phyloP scores from a whole-genome alignment of 53 echinoderm and acorn worm species.

The Echinarachnius parma region DNA sequence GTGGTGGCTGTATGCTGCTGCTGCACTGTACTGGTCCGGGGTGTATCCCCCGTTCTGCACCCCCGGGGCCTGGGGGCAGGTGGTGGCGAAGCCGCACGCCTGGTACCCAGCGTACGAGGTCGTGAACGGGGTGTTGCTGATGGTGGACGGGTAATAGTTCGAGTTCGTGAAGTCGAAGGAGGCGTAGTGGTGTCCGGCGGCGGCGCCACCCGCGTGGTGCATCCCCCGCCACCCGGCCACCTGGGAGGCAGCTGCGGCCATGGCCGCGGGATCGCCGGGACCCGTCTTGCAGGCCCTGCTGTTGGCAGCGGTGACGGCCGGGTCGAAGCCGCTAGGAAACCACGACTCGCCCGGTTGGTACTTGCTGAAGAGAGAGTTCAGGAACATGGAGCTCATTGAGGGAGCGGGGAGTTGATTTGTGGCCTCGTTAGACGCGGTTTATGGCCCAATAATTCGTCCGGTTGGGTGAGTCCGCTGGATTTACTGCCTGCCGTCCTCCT shows the following conservation, averaged over 20 bases:
- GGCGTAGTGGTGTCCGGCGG: conserved; percentile 46
- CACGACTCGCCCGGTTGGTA: conserved; percentile 99
- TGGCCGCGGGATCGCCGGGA: conserved; percentile 44
- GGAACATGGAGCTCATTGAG: conserved; percentile 99
- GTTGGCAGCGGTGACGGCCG: conserved; percentile 51
- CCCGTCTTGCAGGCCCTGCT: conserved; percentile 62
- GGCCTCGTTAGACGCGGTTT: conserved; percentile 87
- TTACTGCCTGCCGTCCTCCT: conserved; percentile 67
- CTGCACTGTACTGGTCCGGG: conserved; percentile 38
- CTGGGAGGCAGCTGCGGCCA: conserved; percentile 37
- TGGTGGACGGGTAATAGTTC: conserved; percentile 26
- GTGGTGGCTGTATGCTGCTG: conserved; percentile 18
- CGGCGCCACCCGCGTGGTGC: conserved; percentile 30
- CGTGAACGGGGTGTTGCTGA: conserved; percentile 25
- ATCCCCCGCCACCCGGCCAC: conserved; percentile 67
- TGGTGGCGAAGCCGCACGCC: conserved; percentile 35
- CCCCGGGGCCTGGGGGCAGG: conserved; percentile 29
- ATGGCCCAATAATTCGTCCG: conserved; percentile 72
- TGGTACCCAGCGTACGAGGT: conserved; percentile 33
- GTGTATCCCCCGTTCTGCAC: conserved; percentile 22
- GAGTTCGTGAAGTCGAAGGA: conserved; percentile 40
- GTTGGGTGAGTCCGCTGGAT: conserved; percentile 60
- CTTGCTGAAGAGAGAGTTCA: conserved; percentile 98
- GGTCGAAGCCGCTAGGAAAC: conserved; percentile 99
- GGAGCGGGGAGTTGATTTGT: conserved; percentile 99